Evolutionary conservation across 2,113 vertebrate species (phyloP).

Genomic region (Phasianus colchicus): DNA sequence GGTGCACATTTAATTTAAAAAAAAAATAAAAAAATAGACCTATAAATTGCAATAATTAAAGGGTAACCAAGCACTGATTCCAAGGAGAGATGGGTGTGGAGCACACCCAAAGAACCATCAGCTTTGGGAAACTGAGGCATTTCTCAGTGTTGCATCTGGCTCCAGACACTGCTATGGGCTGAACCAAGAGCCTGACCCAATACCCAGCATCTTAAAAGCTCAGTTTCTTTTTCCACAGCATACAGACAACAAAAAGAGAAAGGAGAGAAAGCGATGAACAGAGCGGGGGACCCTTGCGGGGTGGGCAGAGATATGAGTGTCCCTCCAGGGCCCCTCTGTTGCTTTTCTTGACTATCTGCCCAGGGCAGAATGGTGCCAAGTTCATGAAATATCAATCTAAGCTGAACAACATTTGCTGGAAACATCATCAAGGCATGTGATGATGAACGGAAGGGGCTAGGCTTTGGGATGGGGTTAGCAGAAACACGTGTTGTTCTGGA

Average conservation of each 20-base stretch:
- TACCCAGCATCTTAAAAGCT: neutral
- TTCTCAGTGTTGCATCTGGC: neutral
- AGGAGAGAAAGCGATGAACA: neutral
- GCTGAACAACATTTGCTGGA: constrained; percentile 48
- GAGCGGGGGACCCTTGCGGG: accelerated
- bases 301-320: neutral
- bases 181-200: neutral
- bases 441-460: neutral
- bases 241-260: neutral
- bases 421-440: constrained; percentile 41
- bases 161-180: neutral
- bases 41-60: neutral
- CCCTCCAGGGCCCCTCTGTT: constrained; percentile 17
- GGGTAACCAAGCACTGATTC: neutral
- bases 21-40: neutral
- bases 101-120: neutral
- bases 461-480: neutral
- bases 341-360: constrained; percentile 51
- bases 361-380: neutral
- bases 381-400: constrained; percentile 47
- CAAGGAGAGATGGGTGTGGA: neutral
- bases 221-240: neutral
- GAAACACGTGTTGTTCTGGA: accelerated
- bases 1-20: neutral
- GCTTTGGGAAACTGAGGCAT: neutral